Base-by-base conservation (phyloP, 2,888 invertebrate genomes). In the Philopedon plagiatum region DNA sequence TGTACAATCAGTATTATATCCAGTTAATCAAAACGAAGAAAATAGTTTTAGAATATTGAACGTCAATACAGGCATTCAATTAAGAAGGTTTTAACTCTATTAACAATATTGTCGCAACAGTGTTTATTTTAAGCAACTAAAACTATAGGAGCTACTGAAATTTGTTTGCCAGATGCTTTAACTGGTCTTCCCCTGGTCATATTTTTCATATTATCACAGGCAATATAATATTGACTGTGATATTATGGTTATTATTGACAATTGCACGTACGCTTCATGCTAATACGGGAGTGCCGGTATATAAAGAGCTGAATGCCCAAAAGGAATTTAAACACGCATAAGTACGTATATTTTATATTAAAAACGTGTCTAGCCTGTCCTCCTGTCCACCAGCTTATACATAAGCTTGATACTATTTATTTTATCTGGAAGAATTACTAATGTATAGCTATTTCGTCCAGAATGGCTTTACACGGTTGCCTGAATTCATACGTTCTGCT, bases 221-320 rank as follows among this genome's bases (percentile, higher is more conserved):
- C n/a, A n/a, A n/a, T n/a, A n/a, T n/a, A n/a, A n/a, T n/a, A n/a
- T n/a, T n/a, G n/a, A n/a, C n/a, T n/a, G n/a, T n/a, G n/a, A n/a
- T n/a, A n/a, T n/a, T n/a, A n/a, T 57, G 8, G 18, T 34, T 57
- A 34, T 57, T 34, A 15, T 15, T 15, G 15, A 57, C 34, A 57
- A 57, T 37, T 57, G 56, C 60, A 60, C 41, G 23, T 26, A 15
- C 29, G n/a, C 15, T 60, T 44, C 44, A 26, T 41, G 39, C 9
- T 60, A 60, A 60, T 60, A 60, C 44, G 60, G 60, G 60, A 26
- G 60, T 60, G 44, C 18, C 41, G 44, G 60, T 26, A 44, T 13
- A 60, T 41, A 44, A 41, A 41, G 26, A 4, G 11, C 60, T 44
- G 13, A 13, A 44, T 37, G 15, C 11, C 13, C 9, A 60, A 26